These are phyloP conservation scores for Ophioderma brevispina DNA, from an alignment of 35 echinoderm and acorn worm genomes.

Conservation along the genomic window DNA sequence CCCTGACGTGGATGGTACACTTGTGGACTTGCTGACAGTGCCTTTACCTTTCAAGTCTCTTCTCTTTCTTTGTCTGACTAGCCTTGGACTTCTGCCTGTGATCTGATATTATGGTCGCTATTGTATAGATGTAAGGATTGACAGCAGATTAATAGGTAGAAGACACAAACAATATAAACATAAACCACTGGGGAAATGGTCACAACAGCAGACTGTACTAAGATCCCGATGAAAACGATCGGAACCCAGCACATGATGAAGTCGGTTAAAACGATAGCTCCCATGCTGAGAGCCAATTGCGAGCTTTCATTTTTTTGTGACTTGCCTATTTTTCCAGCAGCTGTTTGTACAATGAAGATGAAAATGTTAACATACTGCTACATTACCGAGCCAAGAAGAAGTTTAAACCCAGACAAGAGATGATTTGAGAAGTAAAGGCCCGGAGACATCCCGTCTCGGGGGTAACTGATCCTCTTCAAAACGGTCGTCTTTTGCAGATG, in stretches of 20 bases:
- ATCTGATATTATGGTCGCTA: not conserved
- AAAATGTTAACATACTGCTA: slow-evolving; percentile 45
- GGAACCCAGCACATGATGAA: slow-evolving; percentile 67
- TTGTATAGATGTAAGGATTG: slow-evolving; percentile 69
- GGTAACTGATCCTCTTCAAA: not conserved
- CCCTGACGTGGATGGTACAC: too few relatives aligned
- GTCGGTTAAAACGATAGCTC: slow-evolving; percentile 51
- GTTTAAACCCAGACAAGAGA: slow-evolving; percentile 45
- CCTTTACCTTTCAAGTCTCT: not conserved
- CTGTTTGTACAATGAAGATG: not conserved
- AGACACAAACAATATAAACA: slow-evolving; percentile 54
- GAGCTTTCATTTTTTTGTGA: not conserved
- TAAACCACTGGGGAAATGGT: slow-evolving; percentile 39
- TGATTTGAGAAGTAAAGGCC: slow-evolving; percentile 33
- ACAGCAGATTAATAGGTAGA: slow-evolving; percentile 45
- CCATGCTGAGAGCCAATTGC: slow-evolving; percentile 13
- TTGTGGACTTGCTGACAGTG: too few relatives aligned
- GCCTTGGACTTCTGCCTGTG: not conserved
- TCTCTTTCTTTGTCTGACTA: not conserved
- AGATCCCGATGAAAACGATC: slow-evolving; percentile 46
- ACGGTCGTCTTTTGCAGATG: not conserved
- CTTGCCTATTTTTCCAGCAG: not conserved
- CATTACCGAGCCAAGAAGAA: slow-evolving; percentile 4
- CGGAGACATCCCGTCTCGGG: not conserved
- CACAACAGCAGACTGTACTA: not conserved